A percentile compares a stretch with the other conserved stretches of the same genome.
Evolutionary conservation across 2,113 vertebrate genomes (phyloP).

Genomic region (Isurus oxyrinchus): DNA sequence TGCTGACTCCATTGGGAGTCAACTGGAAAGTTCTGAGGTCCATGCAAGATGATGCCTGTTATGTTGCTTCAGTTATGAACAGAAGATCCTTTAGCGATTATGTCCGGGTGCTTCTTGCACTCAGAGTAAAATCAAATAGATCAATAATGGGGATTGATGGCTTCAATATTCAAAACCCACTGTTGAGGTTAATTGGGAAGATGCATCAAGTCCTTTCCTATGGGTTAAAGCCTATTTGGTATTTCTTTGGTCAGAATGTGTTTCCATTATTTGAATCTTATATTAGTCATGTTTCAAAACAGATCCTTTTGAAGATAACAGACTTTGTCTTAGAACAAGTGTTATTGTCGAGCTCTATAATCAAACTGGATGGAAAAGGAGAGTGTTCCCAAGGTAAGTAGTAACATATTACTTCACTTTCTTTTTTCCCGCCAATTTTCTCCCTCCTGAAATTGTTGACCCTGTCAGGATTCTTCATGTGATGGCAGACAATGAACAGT

Average conservation of each 20-base stretch:
- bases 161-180: neutral
- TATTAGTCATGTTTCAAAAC: slow-evolving; percentile 42
- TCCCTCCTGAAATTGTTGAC: neutral
- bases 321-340: slow-evolving; percentile 54
- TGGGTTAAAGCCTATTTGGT: slow-evolving; percentile 43
- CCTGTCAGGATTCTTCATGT: neutral
- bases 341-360: slow-evolving; percentile 54
- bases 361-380: slow-evolving; percentile 48
- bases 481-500: neutral
- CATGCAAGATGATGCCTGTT: slow-evolving; percentile 50
- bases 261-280: slow-evolving; percentile 46
- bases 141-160: neutral
- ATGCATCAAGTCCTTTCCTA: slow-evolving; percentile 46
- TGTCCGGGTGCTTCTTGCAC: neutral
- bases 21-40: slow-evolving; percentile 47
- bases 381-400: slow-evolving; percentile 58
- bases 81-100: neutral
- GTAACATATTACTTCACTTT: neutral
- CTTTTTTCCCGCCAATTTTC: neutral
- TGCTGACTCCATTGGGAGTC: slow-evolving; percentile 45
- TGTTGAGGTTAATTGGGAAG: slow-evolving; percentile 40
- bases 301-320: slow-evolving; percentile 47
- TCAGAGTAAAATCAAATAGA: no score
- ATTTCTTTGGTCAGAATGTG: slow-evolving; percentile 45
- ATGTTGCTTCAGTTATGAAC: neutral